Evolutionary conservation across 2,888 invertebrate genomes (phyloP), one percentile per base, ranked within the genome.

Genomic region (Leuctra nigra): DNA sequence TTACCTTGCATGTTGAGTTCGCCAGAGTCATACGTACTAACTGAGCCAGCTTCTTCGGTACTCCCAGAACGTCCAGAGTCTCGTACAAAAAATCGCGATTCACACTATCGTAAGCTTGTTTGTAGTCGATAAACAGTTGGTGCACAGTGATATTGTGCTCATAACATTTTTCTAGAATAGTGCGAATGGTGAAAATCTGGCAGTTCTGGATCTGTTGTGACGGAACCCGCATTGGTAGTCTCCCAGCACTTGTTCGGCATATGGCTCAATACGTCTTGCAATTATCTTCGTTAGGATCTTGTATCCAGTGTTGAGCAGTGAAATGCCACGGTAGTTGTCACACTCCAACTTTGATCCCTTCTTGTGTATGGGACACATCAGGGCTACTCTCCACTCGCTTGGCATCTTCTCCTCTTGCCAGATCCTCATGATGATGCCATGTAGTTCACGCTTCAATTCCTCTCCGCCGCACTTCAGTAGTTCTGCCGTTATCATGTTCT

Each of bases 31-130:
- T 53, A 22, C 14, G 53, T 22, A 14, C 39, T 23, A 53, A 13
- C 23, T 39, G 20, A 33, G 36, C 33, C 35, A 52, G 20, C 16
- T 33, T 54, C 14, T 35, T 46, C 4, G 54, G 54, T 24, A 39
- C 20, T 13, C 24, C 18, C n/a, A 54, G 39, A n/a, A 39, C 25
- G n/a, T 25, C 33, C 14, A 54, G 23, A 6, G 54, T 54, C n/a
- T 54, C 54, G 4, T 39, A 20, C 9, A 54, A 22, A 13, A 14
- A 14, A 20, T 55, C 39, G 36, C 55, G 16, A 13, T 47, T 29
- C 3, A 44, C 25, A 16, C 46, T 55, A 48, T 50, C 55, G 44
- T 55, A 55, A 7, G 55, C 55, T 20, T 55, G 55, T 14, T 55
- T 24, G 14, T 29, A 48, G 23, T 55, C 48, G 7, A 50, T 55